Evolutionary conservation across 2,888 invertebrate species (phyloP).

Genomic region (Polydrusus tereticollis): DNA sequence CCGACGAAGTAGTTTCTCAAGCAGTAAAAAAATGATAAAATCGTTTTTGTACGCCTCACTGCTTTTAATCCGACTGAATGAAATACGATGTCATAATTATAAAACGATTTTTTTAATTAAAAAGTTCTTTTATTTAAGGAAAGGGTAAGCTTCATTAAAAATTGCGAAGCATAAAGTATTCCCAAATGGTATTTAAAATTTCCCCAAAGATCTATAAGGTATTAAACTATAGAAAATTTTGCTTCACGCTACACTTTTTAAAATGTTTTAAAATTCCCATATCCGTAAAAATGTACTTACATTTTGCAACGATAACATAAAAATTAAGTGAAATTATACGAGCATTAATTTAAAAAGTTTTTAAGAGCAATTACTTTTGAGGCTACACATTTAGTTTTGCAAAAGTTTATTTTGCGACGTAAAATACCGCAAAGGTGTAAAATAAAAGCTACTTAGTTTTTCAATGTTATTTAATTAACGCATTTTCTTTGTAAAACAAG

Average conservation of each 20-base stretch:
- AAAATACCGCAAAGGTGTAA: no score
- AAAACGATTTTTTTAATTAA: constrained; percentile 34
- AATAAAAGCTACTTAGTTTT: no score
- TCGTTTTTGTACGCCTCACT: background rate
- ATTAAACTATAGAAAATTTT: constrained; percentile 9
- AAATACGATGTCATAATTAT: constrained; percentile 27
- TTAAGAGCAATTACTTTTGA: background rate
- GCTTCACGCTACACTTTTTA: background rate
- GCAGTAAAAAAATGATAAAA: background rate
- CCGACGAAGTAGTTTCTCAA: background rate
- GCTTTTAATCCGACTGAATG: background rate
- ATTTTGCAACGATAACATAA: background rate
- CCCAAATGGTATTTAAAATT: constrained; percentile 33
- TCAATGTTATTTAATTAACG: no score
- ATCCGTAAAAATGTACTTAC: constrained; percentile 2
- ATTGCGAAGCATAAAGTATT: constrained; percentile 19
- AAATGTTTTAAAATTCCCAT: background rate
- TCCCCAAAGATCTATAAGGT: constrained; percentile 18
- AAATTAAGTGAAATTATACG: background rate
- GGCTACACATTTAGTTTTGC: background rate
- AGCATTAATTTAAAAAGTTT: background rate
- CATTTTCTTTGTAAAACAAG: no score
- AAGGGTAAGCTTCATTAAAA: constrained; percentile 23
- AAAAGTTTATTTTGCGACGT: background rate
- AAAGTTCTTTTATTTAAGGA: constrained; percentile 20